A percentile compares a stretch with the other conserved stretches of the same genome.
Evolutionary conservation across 2,888 invertebrate species (phyloP).

Genomic region (Caenorhabditis drosophilae): DNA sequence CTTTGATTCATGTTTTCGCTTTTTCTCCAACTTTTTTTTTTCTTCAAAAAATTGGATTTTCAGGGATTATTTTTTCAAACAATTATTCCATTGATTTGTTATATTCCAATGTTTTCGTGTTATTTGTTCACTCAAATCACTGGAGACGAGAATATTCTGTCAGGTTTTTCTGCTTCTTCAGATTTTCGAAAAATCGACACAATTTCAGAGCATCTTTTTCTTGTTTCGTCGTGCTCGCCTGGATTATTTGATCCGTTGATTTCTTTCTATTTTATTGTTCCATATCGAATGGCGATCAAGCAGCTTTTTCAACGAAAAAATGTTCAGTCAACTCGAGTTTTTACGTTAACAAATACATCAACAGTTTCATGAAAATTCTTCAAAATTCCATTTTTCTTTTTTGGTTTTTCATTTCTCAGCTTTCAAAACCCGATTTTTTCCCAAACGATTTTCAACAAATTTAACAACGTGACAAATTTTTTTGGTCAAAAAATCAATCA

Average conservation of each 20-base stretch:
- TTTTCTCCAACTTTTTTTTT: too few relatives aligned
- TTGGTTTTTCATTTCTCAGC: too few relatives aligned
- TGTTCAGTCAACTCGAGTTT: too few relatives aligned
- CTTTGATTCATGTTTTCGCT: conserved; percentile 24
- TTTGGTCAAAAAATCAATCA: too few relatives aligned
- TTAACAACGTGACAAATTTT: too few relatives aligned
- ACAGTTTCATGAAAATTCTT: too few relatives aligned
- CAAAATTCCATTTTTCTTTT: too few relatives aligned
- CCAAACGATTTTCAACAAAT: too few relatives aligned
- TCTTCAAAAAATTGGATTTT: too few relatives aligned
- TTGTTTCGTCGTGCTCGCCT: conserved; percentile 19
- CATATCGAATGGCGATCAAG: conserved; percentile 26
- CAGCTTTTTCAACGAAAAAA: conserved; percentile 6
- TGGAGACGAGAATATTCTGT: conserved; percentile 12
- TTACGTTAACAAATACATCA: too few relatives aligned
- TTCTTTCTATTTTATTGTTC: conserved; percentile 34
- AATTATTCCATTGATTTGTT: conserved; percentile 7
- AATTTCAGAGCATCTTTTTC: conserved; percentile 9
- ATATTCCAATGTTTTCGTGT: conserved; percentile 19
- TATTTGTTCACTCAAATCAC: conserved; percentile 20
- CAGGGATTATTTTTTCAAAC: conserved; percentile 19
- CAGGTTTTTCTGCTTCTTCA: neutral
- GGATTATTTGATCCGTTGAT: conserved; percentile 29
- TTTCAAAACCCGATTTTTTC: too few relatives aligned
- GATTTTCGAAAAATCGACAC: neutral